Evolutionary conservation across 2,888 invertebrate genomes (phyloP).

Genomic region (Megalurothrips usitatus): DNA sequence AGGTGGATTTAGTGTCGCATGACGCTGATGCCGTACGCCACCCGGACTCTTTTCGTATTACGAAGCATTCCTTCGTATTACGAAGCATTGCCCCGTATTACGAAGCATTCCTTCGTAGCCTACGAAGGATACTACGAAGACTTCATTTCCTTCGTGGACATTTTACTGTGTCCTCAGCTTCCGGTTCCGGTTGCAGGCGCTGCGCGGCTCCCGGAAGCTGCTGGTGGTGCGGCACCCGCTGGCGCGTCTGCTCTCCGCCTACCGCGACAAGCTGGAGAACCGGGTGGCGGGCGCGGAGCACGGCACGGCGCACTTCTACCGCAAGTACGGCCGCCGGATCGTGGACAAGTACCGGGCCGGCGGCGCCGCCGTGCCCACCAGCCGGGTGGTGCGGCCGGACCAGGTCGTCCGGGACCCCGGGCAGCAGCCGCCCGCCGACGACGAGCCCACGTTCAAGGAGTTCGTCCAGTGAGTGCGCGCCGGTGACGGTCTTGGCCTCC

Average conservation of each 20-base stretch:
- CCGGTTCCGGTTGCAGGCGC: constrained; percentile 40
- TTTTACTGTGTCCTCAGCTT: too few relatives aligned
- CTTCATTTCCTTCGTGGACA: neutral
- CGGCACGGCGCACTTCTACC: constrained; percentile 51
- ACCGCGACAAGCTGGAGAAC: constrained; percentile 55
- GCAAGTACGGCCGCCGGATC: constrained; percentile 50
- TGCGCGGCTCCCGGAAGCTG: constrained; percentile 49
- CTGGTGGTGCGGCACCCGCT: constrained; percentile 58
- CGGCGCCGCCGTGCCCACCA: constrained; percentile 38
- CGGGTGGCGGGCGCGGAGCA: constrained; percentile 47
- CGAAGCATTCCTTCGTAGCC: too few relatives aligned
- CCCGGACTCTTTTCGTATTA: too few relatives aligned
- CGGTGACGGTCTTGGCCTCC: too few relatives aligned
- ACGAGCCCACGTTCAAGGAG: constrained; percentile 53
- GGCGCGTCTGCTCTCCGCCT: constrained; percentile 56
- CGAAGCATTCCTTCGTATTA: too few relatives aligned
- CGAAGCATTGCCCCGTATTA: too few relatives aligned
- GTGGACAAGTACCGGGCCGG: constrained; percentile 48
- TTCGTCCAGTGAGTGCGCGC: constrained; percentile 50
- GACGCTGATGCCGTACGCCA: too few relatives aligned
- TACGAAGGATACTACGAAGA: too few relatives aligned
- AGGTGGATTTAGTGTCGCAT: too few relatives aligned
- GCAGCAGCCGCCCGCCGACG: constrained; percentile 42
- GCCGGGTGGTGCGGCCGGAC: constrained; percentile 35
- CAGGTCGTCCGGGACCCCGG: constrained; percentile 36